Conservation (phyloP, 2,888 invertebrate genomes). For the Creontiades dilutus region DNA sequence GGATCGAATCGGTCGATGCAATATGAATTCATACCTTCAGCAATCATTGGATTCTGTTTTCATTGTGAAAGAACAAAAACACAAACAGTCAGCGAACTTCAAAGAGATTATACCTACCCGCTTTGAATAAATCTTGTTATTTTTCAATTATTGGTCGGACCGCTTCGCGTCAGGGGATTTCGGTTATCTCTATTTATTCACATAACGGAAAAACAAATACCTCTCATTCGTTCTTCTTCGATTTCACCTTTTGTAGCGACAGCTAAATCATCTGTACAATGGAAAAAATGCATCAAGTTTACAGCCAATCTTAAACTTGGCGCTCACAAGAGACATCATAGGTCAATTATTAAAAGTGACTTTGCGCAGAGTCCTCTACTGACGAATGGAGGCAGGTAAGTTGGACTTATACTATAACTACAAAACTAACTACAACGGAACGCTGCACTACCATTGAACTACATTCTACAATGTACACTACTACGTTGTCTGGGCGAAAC, state of each 20-base stretch:
- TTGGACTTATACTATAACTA: too few species aligned
- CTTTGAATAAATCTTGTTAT: conserved; percentile 34
- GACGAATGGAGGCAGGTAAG: too few species aligned
- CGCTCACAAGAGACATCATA: too few species aligned
- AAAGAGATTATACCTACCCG: neutral
- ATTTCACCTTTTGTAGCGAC: neutral
- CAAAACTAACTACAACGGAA: too few species aligned
- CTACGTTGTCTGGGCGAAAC: too few species aligned
- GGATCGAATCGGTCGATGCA: neutral
- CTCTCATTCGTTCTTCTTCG: neutral
- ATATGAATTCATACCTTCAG: neutral
- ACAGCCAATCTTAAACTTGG: too few species aligned
- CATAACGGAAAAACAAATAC: neutral
- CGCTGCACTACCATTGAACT: too few species aligned
- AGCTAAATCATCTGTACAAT: too few species aligned
- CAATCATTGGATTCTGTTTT: neutral
- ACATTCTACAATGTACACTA: too few species aligned
- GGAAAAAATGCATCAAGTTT: too few species aligned
- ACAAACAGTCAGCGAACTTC: neutral
- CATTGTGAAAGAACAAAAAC: neutral
- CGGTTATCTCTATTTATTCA: conserved; percentile 16
- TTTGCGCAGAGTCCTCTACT: too few species aligned
- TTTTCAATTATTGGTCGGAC: conserved; percentile 15
- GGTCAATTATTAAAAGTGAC: too few species aligned
- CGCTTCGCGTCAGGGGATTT: neutral